Conservation (phyloP, 2,888 invertebrate species). For the Ethmia dodecea region DNA sequence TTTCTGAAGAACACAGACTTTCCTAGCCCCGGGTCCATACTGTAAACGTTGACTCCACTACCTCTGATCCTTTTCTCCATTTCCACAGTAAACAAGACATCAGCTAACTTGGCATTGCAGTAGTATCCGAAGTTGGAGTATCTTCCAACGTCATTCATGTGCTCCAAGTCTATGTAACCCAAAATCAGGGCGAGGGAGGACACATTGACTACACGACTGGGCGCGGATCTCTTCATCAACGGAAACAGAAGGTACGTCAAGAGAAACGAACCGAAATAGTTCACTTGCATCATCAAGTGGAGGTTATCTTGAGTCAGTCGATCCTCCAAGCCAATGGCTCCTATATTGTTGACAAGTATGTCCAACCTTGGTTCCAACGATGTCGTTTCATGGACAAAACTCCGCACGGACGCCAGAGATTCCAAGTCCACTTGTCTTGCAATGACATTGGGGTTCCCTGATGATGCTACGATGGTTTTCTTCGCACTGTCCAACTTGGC, state of each 20-base stretch:
- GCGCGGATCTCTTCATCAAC: constrained; percentile 41
- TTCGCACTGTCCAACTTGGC: constrained; percentile 35
- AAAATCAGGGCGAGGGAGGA: constrained; percentile 80
- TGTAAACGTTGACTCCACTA: constrained; percentile 84
- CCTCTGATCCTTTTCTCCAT: constrained; percentile 40
- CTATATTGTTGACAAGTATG: constrained; percentile 66
- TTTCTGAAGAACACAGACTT: constrained; percentile 87
- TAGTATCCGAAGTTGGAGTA: constrained; percentile 78
- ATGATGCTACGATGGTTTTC: constrained; percentile 29
- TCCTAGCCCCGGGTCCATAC: constrained; percentile 89
- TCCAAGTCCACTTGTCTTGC: constrained; percentile 65
- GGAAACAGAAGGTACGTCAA: constrained; percentile 52
- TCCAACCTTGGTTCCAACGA: constrained; percentile 64
- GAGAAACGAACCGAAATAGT: constrained; percentile 53
- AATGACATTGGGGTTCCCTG: constrained; percentile 35
- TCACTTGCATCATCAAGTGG: constrained; percentile 79
- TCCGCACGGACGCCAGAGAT: constrained; percentile 70
- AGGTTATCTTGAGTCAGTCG: constrained; percentile 77
- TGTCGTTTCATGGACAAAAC: constrained; percentile 76
- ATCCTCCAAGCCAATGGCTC: constrained; percentile 58
- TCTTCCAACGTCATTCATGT: constrained; percentile 82
- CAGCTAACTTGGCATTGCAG: constrained; percentile 60
- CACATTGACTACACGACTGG: constrained; percentile 49
- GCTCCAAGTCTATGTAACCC: constrained; percentile 82
- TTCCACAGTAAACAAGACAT: constrained; percentile 70